Evolutionary conservation across 1,140 invertebrate genomes (phyloP).

Genomic region (Kradibia gibbosae): DNA sequence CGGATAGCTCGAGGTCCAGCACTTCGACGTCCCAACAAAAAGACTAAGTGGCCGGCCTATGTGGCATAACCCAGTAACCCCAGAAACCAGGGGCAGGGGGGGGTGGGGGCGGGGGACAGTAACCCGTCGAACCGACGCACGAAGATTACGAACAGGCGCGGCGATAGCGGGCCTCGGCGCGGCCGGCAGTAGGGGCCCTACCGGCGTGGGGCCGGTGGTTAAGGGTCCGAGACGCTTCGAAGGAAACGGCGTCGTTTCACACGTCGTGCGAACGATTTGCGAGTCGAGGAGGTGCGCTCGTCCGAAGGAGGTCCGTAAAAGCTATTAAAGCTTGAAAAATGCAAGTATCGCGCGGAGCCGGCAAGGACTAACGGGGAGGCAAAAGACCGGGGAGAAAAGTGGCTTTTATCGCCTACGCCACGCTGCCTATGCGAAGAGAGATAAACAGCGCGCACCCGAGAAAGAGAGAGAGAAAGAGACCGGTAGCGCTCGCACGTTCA

Average conservation of each 20-base stretch:
- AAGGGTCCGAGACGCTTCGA: not conserved
- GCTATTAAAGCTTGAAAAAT: conserved; percentile 29
- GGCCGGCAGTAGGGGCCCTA: no score
- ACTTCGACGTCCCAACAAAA: not conserved
- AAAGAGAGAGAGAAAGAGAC: no score
- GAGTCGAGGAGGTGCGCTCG: not conserved
- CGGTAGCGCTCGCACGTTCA: conserved; percentile 15
- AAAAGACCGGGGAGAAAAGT: conserved; percentile 13
- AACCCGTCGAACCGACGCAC: no score
- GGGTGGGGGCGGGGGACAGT: not conserved
- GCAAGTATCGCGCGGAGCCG: conserved; percentile 20
- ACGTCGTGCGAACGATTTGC: not conserved
- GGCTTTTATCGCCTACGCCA: conserved; percentile 35
- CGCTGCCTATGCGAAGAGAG: not conserved
- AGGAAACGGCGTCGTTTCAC: not conserved
- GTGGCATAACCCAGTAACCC: not conserved
- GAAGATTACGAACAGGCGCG: not conserved
- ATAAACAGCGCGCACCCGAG: no score
- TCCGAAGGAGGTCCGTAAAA: not conserved
- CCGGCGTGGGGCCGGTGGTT: not conserved
- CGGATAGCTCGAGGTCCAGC: not conserved
- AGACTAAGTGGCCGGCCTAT: not conserved
- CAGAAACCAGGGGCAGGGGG: not conserved
- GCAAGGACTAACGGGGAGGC: not conserved
- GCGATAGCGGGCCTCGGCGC: no score